Evolutionary conservation across 2,797 vertebrate genomes (phyloP), one percentile per base, ranked within the genome.

Genomic region (Pseudochaenichthys georgianus): DNA sequence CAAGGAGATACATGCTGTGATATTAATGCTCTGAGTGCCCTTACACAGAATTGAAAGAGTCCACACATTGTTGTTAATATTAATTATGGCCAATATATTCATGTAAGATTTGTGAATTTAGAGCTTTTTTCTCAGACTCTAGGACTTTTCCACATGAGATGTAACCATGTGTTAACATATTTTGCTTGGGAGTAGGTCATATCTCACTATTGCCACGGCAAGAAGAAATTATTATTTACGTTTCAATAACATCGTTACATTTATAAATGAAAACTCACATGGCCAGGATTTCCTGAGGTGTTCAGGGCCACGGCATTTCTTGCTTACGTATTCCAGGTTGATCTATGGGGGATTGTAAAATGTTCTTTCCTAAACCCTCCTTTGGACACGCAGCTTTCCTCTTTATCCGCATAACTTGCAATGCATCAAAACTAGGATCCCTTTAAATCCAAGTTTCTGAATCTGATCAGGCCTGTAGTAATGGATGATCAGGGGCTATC

Each of bases 351-450:
- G 60, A 54, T 42, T 64, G 48, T 68, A 60, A 70, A 62, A 69
- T 71, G 42, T 73, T 51, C 66, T 82, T 54, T 66, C 4, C 73
- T 58, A 51, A 80, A 70, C 63, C 34, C 31, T 53, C n/a, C 45
- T 50, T 42, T 45, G 34, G 43, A 61, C 45, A 17, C 61, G 38
- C 62, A 8, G 2, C 46, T 78, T 82, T 57, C 28, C 58, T 16
- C 58, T 16, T 54, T 45, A 65, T 54, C 59, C 17, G 4, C 46
- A 70, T 34, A 64, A 62, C 57, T 58, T 64, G 19, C 60, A 62
- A 23, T 28, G 60, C 43, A 64, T 76, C 46, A 62, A 68, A 75
- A 34, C 54, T 3, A 42, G 50, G 42, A 80, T 82, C 13, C 38
- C 46, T 51, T 45, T 48, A 64, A 76, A 57, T 17, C 60, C 47